Evolutionary conservation across 1,140 invertebrate species (phyloP).

Genomic region (Scaptomyza pallida): DNA sequence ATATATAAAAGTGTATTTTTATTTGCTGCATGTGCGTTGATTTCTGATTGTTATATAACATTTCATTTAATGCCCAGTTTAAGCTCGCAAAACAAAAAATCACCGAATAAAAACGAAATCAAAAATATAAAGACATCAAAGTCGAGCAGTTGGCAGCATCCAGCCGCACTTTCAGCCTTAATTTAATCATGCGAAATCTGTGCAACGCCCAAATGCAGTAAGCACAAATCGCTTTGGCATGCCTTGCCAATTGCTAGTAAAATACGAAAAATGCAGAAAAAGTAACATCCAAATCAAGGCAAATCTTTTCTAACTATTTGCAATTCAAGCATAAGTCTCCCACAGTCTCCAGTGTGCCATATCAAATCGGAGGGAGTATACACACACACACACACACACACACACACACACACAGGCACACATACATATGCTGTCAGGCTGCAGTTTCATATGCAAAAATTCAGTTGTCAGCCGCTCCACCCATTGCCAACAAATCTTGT

Average conservation of each 20-base stretch:
- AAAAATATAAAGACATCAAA: slow-evolving; percentile 31
- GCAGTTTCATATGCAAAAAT: slow-evolving; percentile 65
- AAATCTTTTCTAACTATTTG: slow-evolving; percentile 82
- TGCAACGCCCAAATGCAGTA: slow-evolving; percentile 74
- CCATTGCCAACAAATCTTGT: slow-evolving; percentile 61
- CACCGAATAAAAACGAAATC: not conserved
- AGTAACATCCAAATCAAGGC: slow-evolving; percentile 70
- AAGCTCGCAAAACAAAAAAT: slow-evolving; percentile 13
- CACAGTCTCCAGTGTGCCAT: slow-evolving; percentile 20
- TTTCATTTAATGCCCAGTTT: slow-evolving; percentile 71
- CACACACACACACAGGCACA: slow-evolving; percentile 10
- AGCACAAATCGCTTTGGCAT: slow-evolving; percentile 72
- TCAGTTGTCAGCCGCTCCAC: slow-evolving; percentile 25
- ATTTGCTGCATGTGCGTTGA: slow-evolving; percentile 76
- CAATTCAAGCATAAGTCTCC: slow-evolving; percentile 79
- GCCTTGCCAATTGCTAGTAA: slow-evolving; percentile 53
- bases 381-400: slow-evolving; percentile 10
- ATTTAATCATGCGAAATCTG: slow-evolving; percentile 68
- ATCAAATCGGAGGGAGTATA: not conserved
- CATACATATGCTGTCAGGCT: slow-evolving; percentile 13
- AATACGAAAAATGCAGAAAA: slow-evolving; percentile 51
- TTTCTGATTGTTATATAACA: slow-evolving; percentile 79
- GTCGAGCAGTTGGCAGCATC: not conserved
- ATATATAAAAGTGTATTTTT: slow-evolving; percentile 31
- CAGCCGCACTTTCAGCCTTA: slow-evolving; percentile 40